Base-by-base conservation (phyloP, 2,113 vertebrate genomes). In the Colius striatus region DNA sequence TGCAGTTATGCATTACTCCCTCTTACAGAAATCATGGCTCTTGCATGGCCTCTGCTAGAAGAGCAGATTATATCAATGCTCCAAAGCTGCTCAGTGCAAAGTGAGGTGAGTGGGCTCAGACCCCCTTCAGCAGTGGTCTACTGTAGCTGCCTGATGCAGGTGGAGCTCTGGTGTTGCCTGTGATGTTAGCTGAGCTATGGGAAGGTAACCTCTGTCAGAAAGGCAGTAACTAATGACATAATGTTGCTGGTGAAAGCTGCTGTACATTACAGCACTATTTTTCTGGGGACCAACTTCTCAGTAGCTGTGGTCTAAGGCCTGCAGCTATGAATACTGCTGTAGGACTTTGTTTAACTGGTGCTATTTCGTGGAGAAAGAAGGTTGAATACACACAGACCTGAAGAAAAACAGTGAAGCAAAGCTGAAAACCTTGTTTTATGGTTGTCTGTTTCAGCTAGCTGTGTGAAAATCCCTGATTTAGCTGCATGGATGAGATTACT, bases 21-120 rank as follows among this genome's bases (percentile, higher is more conserved):
- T 43, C 38, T 71, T 27, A 48, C 48, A 65, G 34, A 65, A 29
- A 8, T 7, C 1, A 15, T 13, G 2, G 41, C 41, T 84, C 15
- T 62, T 0, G 0, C 0, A 0, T 43, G 63, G 4, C 20, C 51
- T 81, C 38, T 66, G 55, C 55, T 57, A 72, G 41, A 82, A 22
- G 30, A 68, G 77, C 41, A 36, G 61, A 16, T 82, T 60, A 5
- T 25, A 8, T 30, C 55, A 51, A 22, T 29, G 5, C 38, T 53
- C 10, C 58, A 76, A 47, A 76, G 73, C 88, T 72, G 30, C 60
- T 71, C 76, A 45, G 47, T 18, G n/a, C 41, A 6, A 10, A 21
- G 50, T 51, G 57, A 58, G 58, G 14, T 20, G 90, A 23, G 21
- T 17, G 82, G 26, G 53, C 57, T 73, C 45, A 51, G 34, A n/a